These are phyloP conservation scores for Apodemus sylvaticus DNA, from an alignment of 2,113 vertebrate genomes.

Conservation along the genomic window DNA sequence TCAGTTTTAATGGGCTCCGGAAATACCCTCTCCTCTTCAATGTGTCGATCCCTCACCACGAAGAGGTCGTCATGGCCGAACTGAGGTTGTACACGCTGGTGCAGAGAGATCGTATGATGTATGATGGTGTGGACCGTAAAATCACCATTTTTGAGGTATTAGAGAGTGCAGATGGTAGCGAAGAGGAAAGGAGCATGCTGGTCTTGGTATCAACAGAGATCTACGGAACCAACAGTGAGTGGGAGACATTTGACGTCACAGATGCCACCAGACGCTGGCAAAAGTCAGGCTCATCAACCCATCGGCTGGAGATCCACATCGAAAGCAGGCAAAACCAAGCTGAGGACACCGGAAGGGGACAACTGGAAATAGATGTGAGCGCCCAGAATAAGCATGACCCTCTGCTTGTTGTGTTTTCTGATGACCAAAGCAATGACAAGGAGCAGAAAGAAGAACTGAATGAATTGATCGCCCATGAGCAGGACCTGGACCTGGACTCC, in stretches of 20 bases:
- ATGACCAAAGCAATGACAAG: slow-evolving; percentile 94
- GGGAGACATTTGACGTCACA: slow-evolving; percentile 96
- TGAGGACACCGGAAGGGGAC: slow-evolving; percentile 74
- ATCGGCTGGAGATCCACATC: slow-evolving; percentile 94
- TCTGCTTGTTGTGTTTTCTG: slow-evolving; percentile 95
- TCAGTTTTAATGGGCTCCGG: slow-evolving; percentile 87
- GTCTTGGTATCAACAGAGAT: slow-evolving; percentile 93
- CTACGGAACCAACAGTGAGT: slow-evolving; percentile 91
- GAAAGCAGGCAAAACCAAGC: slow-evolving; percentile 85
- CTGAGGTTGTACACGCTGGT: slow-evolving; percentile 95
- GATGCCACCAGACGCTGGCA: slow-evolving; percentile 91
- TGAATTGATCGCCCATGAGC: slow-evolving; percentile 96
- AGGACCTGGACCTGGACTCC: slow-evolving; percentile 83
- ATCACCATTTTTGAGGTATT: slow-evolving; percentile 93
- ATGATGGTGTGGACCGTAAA: slow-evolving; percentile 91
- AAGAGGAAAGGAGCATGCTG: slow-evolving; percentile 79
- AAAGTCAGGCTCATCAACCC: slow-evolving; percentile 88
- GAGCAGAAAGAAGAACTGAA: slow-evolving; percentile 92
- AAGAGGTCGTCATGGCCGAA: slow-evolving; percentile 93
- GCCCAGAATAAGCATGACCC: slow-evolving; percentile 93
- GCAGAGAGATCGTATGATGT: slow-evolving; percentile 91
- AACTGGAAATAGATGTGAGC: slow-evolving; percentile 93
- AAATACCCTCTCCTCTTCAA: slow-evolving; percentile 96
- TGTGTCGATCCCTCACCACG: slow-evolving; percentile 94
- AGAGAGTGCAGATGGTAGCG: slow-evolving; percentile 71